Base-by-base conservation (phyloP, 2,888 invertebrate species). In the Nomada hirtipes region DNA sequence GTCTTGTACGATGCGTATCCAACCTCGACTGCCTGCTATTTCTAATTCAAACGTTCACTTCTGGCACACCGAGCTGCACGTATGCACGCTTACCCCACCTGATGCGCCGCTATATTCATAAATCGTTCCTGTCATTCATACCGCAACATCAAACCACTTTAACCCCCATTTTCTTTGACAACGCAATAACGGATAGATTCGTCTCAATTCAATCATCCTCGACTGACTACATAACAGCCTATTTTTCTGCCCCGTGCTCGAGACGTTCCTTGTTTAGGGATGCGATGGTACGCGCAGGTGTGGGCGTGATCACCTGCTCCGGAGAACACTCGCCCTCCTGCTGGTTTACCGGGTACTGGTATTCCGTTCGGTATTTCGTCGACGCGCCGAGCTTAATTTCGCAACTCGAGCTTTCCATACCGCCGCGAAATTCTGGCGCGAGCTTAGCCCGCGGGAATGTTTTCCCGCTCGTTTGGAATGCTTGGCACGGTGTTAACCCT, bases 301-400 rank as follows among this genome's bases (percentile, higher is more conserved):
- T 92, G 89, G 91, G 91, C 90, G 91, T 89, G 90, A 91, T 92
- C 92, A 92, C 91, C 92, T 92, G 92, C 89, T 90, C 88, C 73
- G 78, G 86, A 67, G 74, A 86, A 88, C 82, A 80, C 77, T 85
- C 79, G 83, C 86, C 83, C 88, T 80, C 87, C 80, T 44, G 83
- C 80, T 83, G 82, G 52, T 69, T 60, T 57, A 52, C 59, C 61
- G 67, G 53, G 63, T 52, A 64, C 36, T n/a, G 84, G 78, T 76
- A 88, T 87, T 82, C 76, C 80, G 77, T 77, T 75, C 64, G 86
- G 79, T 81, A 86, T 88, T 86, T 77, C 88, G 73, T 79, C 84
- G 68, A 76, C 80, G 79, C 83, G 76, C 69, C 73, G 76, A 75
- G 78, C 84, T 87, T 84, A 88, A 87, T 87, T 87, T 87, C 82